A percentile compares a stretch with the other conserved stretches of the same genome.
phyloP scores from a whole-genome alignment of 2,113 vertebrate species.

The Callopanchax toddi region DNA sequence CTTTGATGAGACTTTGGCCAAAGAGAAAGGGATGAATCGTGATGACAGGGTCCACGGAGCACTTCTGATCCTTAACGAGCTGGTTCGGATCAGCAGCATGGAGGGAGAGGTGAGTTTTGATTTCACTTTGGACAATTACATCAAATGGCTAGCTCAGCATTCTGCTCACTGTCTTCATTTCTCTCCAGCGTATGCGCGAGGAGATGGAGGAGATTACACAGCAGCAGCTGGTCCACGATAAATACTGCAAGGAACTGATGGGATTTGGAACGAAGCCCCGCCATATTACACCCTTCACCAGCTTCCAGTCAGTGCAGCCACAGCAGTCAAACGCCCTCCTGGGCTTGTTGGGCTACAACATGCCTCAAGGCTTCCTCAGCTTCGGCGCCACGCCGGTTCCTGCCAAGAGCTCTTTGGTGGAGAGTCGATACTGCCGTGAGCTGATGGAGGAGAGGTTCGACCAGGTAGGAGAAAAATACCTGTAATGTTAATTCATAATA shows the following conservation, averaged over 20 bases:
- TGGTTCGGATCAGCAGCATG: constrained; percentile 99
- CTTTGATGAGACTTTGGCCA: constrained; percentile 95
- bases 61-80: constrained; percentile 94
- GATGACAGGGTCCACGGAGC: constrained; percentile 96
- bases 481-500: not conserved
- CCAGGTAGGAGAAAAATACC: constrained; percentile 78
- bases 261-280: constrained; percentile 95
- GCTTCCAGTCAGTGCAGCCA: constrained; percentile 95
- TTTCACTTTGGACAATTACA: not conserved
- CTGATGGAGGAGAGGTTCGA: constrained; percentile 98
- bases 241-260: constrained; percentile 97
- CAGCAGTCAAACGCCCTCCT: constrained; percentile 94
- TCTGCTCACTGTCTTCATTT: not conserved
- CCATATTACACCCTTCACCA: constrained; percentile 96
- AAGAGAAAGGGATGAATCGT: constrained; percentile 98
- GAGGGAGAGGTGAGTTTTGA: constrained; percentile 92
- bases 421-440: constrained; percentile 96
- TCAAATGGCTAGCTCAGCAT: not conserved
- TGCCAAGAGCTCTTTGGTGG: constrained; percentile 89
- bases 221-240: constrained; percentile 97
- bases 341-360: constrained; percentile 92
- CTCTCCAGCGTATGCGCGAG: constrained; percentile 90
- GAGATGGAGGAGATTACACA: constrained; percentile 99
- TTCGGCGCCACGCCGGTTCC: constrained; percentile 89
- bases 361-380: constrained; percentile 91